Conservation (phyloP, 2,797 vertebrate species). For the Danio choprae region DNA sequence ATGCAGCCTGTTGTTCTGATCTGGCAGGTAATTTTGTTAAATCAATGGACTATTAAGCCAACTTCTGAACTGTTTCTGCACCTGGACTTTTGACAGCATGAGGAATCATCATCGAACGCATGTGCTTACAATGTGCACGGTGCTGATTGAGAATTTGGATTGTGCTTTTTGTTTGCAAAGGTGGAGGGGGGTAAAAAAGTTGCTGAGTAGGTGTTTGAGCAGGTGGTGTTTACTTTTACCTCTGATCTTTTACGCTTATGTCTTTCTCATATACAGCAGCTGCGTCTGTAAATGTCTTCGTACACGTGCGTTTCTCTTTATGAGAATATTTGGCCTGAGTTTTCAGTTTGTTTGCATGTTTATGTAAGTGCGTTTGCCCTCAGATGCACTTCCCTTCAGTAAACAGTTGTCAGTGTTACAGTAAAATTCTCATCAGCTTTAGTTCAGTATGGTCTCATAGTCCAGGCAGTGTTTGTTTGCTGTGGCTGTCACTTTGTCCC, state of each 20-base stretch:
- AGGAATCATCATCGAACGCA: slow-evolving; percentile 17
- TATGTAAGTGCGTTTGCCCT: slow-evolving; percentile 13
- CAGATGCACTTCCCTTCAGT: slow-evolving; percentile 7
- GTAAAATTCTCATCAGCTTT: slow-evolving; percentile 12
- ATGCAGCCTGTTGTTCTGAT: slow-evolving; percentile 23
- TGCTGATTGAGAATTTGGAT: slow-evolving; percentile 30
- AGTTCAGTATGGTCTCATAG: slow-evolving; percentile 31
- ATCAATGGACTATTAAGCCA: slow-evolving; percentile 28
- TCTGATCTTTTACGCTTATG: slow-evolving; percentile 16
- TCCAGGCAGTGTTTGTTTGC: slow-evolving; percentile 32
- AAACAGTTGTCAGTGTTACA: slow-evolving; percentile 20
- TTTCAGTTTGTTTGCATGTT: slow-evolving; percentile 24
- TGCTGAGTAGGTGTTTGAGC: slow-evolving; percentile 23
- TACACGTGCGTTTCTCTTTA: neutral
- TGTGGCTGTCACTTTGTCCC: slow-evolving; percentile 8
- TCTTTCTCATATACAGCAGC: slow-evolving; percentile 44
- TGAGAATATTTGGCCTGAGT: slow-evolving; percentile 14
- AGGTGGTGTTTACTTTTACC: slow-evolving; percentile 50
- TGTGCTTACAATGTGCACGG: slow-evolving; percentile 21
- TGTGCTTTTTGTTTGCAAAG: slow-evolving; percentile 33
- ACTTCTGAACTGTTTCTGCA: slow-evolving; percentile 48
- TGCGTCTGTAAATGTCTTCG: slow-evolving; percentile 37
- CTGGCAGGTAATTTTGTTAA: slow-evolving; percentile 21
- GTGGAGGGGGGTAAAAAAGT: slow-evolving; percentile 13
- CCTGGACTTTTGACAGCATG: slow-evolving; percentile 52